phyloP scores from a whole-genome alignment of 2,888 invertebrate genomes.

The Argyresthia albistria region DNA sequence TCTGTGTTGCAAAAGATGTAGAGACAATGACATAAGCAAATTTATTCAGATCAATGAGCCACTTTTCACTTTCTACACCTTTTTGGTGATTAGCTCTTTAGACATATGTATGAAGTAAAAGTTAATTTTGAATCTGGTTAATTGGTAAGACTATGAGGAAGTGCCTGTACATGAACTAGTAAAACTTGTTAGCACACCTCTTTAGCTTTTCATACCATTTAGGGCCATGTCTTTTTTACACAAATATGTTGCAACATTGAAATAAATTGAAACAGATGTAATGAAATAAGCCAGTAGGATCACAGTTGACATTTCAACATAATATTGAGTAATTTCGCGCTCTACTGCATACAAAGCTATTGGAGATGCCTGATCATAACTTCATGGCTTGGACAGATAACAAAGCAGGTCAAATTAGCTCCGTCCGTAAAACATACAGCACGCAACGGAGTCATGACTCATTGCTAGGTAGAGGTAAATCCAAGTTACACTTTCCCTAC shows the following conservation, averaged over 20 bases:
- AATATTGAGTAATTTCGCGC: constrained; percentile 11
- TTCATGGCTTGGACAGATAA: constrained; percentile 25
- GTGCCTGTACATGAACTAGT: too few relatives aligned
- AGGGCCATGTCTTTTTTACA: too few relatives aligned
- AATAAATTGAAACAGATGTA: neutral
- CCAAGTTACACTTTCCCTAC: constrained; percentile 16
- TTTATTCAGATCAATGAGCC: too few relatives aligned
- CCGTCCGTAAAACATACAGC: constrained; percentile 34
- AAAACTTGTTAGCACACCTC: too few relatives aligned
- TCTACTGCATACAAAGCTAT: constrained; percentile 10
- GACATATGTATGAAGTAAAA: too few relatives aligned
- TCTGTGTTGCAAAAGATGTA: too few relatives aligned
- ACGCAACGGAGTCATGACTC: constrained; percentile 38
- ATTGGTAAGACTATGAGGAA: too few relatives aligned
- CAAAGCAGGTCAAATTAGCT: constrained; percentile 39
- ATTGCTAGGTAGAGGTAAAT: constrained; percentile 12
- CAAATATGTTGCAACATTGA: neutral
- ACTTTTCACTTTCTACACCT: too few relatives aligned
- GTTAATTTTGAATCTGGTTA: too few relatives aligned
- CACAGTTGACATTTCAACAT: neutral
- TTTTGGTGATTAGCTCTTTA: too few relatives aligned
- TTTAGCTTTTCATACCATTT: too few relatives aligned
- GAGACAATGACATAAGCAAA: too few relatives aligned
- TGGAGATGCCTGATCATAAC: neutral
- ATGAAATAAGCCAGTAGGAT: neutral